A percentile compares a stretch with the other conserved stretches of the same genome.
phyloP scores from a whole-genome alignment of 2,113 vertebrate species.

The Percina caprodes region DNA sequence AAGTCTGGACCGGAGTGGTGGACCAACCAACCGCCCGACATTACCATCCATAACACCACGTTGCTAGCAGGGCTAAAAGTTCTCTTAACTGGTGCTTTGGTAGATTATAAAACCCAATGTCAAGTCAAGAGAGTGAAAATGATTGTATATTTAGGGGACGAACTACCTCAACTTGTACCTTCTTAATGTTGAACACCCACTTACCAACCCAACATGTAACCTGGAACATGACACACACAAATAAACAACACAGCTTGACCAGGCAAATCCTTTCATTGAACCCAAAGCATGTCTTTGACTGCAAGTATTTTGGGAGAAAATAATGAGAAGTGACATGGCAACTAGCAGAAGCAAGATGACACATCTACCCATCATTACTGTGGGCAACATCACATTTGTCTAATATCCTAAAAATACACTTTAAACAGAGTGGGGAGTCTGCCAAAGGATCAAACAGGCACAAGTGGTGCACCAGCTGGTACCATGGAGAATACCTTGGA shows the following conservation, averaged over 20 bases:
- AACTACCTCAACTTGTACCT: conserved; percentile 18
- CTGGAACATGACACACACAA: conserved; percentile 25
- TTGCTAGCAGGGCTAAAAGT: neutral
- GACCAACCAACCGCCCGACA: neutral
- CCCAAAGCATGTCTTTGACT: conserved; percentile 17
- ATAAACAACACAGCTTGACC: conserved; percentile 53
- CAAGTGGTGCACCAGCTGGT: conserved; percentile 78
- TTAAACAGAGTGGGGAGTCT: conserved; percentile 61
- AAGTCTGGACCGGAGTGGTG: neutral
- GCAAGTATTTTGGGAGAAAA: conserved; percentile 42
- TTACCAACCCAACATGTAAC: conserved; percentile 15
- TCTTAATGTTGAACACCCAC: conserved; percentile 40
- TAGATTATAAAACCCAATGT: neutral
- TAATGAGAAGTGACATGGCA: conserved; percentile 57
- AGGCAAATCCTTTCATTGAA: conserved; percentile 37
- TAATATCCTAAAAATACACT: conserved; percentile 75
- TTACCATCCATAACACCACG: neutral
- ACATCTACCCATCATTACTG: conserved; percentile 60
- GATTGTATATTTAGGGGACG: conserved; percentile 11
- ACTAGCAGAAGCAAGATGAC: conserved; percentile 56
- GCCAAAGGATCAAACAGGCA: conserved; percentile 78
- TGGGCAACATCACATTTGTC: conserved; percentile 57
- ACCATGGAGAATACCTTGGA: conserved; percentile 72
- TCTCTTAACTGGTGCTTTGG: no score
- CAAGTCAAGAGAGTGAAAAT: neutral